Conservation (phyloP, 2,888 invertebrate genomes). For the Caenorhabditis doughertyi region DNA sequence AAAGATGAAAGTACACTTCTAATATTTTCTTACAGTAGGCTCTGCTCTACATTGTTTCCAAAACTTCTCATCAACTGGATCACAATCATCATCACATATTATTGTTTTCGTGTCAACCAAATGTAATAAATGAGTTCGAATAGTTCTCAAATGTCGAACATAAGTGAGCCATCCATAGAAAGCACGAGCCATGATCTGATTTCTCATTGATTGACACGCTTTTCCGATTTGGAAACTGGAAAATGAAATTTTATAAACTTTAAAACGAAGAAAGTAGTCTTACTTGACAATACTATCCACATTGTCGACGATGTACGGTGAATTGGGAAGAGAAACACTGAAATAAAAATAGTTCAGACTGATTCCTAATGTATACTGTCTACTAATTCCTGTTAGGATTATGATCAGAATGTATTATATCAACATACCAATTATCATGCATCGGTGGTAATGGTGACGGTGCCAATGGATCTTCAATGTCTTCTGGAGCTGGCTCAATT, state of each 20-base stretch:
- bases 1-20: background rate
- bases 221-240: conserved; percentile 86
- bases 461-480: conserved; percentile 43
- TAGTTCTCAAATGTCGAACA: conserved; percentile 91
- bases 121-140: conserved; percentile 93
- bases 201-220: conserved; percentile 95
- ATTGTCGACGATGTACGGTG: conserved; percentile 73
- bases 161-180: conserved; percentile 97
- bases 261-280: conserved; percentile 20
- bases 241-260: background rate
- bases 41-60: conserved; percentile 75
- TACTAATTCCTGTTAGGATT: too few species aligned
- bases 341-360: background rate
- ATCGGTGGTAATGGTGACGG: conserved; percentile 44
- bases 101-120: conserved; percentile 87
- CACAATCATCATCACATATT: conserved; percentile 56
- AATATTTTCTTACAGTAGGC: conserved; percentile 56
- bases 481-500: conserved; percentile 50
- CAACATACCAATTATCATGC: conserved; percentile 55
- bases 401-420: background rate
- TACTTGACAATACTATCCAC: conserved; percentile 74
- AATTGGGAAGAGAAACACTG: conserved; percentile 76
- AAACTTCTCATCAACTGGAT: conserved; percentile 77
- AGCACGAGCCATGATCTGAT: conserved; percentile 94
- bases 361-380: background rate